phyloP scores from a whole-genome alignment of 2,888 invertebrate species.

The Pycnomerus fuliginosus region DNA sequence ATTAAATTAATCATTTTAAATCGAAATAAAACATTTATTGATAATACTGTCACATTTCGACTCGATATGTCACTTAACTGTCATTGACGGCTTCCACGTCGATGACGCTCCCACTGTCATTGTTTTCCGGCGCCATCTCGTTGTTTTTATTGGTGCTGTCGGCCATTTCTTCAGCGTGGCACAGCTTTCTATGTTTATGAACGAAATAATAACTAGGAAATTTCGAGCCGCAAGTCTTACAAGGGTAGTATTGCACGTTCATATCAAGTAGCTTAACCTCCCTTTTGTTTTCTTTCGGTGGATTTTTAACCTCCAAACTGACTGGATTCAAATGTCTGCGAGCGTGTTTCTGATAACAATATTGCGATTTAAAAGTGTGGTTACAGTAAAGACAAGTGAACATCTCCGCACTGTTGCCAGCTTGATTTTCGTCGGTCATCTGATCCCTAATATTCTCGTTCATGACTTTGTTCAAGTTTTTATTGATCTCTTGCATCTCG shows the following conservation, averaged over 20 bases:
- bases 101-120: slow-evolving; percentile 32
- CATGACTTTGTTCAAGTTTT: slow-evolving; percentile 52
- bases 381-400: slow-evolving; percentile 76
- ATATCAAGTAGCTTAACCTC: slow-evolving; percentile 70
- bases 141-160: slow-evolving; percentile 48
- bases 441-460: slow-evolving; percentile 48
- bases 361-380: slow-evolving; percentile 80
- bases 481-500: slow-evolving; percentile 35
- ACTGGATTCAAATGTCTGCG: slow-evolving; percentile 67
- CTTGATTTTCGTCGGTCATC: slow-evolving; percentile 46
- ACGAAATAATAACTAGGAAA: slow-evolving; percentile 94
- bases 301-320: slow-evolving; percentile 45
- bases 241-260: slow-evolving; percentile 88
- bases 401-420: slow-evolving; percentile 41
- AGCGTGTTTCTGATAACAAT: slow-evolving; percentile 82
- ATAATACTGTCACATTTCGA: too few species aligned
- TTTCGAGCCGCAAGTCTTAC: slow-evolving; percentile 89
- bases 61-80: not conserved
- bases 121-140: slow-evolving; percentile 42
- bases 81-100: slow-evolving; percentile 42
- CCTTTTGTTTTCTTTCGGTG: slow-evolving; percentile 46
- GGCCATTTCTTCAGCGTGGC: slow-evolving; percentile 69
- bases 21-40: too few species aligned
- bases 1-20: too few species aligned
- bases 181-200: slow-evolving; percentile 85